Conservation (phyloP, 2,797 vertebrate genomes). For the Psittacula echo region DNA sequence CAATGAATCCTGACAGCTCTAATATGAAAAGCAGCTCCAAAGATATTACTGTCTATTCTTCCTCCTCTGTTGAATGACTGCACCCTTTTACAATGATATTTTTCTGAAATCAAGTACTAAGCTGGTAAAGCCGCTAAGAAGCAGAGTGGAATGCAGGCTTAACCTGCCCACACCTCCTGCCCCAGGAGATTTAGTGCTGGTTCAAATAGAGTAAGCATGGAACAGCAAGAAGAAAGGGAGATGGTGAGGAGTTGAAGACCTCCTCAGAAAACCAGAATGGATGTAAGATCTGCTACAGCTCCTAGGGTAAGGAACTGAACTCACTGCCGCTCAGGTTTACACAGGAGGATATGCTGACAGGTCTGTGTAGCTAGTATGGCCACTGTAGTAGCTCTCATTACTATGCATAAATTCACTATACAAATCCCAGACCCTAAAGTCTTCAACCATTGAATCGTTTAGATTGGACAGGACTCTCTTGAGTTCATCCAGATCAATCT, state of each 20-base stretch:
- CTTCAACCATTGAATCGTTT: neutral
- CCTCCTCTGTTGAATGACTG: neutral
- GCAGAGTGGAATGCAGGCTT: neutral
- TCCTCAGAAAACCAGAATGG: neutral
- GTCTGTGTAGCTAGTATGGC: neutral
- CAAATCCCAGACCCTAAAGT: neutral
- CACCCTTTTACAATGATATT: neutral
- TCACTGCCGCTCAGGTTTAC: neutral
- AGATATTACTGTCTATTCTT: constrained; percentile 4
- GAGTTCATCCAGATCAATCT: neutral
- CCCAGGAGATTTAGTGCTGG: neutral
- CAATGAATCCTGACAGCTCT: neutral
- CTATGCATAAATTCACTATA: neutral
- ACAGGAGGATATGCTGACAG: neutral
- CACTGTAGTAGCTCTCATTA: neutral
- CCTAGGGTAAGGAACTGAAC: neutral
- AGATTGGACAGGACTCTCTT: neutral
- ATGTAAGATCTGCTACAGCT: neutral
- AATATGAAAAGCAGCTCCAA: constrained; percentile 32
- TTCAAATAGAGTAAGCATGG: neutral
- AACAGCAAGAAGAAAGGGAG: neutral
- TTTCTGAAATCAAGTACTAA: constrained; percentile 9
- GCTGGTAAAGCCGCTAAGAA: neutral
- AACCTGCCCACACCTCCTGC: neutral
- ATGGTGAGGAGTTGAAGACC: neutral